Percentiles rank a stretch among this genome's conserved stretches.
These are phyloP conservation scores for Oasisia sp. DNA, from an alignment of 2,888 invertebrate genomes.

Conservation along the genomic window DNA sequence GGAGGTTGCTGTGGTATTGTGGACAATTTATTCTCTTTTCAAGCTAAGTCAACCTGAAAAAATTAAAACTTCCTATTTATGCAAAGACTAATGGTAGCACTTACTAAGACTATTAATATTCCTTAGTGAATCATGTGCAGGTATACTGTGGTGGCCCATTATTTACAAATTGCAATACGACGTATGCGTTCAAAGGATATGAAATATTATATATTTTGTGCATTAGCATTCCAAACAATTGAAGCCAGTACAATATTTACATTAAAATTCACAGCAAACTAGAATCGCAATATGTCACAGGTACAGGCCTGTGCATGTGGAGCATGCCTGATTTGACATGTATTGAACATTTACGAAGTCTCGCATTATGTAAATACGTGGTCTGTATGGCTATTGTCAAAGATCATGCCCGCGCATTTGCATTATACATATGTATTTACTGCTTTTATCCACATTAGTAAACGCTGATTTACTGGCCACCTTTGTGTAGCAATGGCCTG, in stretches of 20 bases:
- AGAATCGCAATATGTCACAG: background rate
- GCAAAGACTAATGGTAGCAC: background rate
- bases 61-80: background rate
- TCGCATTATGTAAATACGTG: background rate
- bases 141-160: background rate
- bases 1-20: too few relatives aligned
- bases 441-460: background rate
- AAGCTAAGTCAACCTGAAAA: background rate
- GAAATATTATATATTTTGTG: background rate
- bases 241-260: background rate
- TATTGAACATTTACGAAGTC: background rate
- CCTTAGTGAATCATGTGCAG: background rate
- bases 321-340: background rate
- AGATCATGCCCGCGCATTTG: background rate
- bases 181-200: background rate
- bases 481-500: background rate
- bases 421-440: constrained; percentile 6
- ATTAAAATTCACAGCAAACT: constrained; percentile 13
- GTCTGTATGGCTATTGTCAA: background rate
- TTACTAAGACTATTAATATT: background rate
- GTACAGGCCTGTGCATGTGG: background rate
- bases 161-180: background rate
- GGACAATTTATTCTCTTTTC: background rate
- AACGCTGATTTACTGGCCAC: background rate
- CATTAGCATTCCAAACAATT: background rate